Evolutionary conservation across 1,140 invertebrate genomes (phyloP).

Genomic region (Drosophila pseudoananassae): DNA sequence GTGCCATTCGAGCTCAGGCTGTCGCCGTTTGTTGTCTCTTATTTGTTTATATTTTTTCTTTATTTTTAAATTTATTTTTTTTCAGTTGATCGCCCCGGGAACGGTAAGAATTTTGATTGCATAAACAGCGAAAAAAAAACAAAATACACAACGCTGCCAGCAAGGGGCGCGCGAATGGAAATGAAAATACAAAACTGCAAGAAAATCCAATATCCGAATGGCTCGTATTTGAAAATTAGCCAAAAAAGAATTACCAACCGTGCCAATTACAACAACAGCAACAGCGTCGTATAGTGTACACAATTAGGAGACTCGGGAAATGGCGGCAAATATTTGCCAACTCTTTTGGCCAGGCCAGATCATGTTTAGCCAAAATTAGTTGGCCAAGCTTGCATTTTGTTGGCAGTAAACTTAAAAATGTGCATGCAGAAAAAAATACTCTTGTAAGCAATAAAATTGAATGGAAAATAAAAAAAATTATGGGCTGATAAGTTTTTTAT

Average conservation of each 20-base stretch:
- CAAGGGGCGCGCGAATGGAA: slow-evolving; percentile 63
- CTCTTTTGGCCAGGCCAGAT: slow-evolving; percentile 48
- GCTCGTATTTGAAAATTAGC: slow-evolving; percentile 66
- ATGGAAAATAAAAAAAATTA: not conserved
- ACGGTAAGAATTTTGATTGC: slow-evolving; percentile 77
- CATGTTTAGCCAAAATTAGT: slow-evolving; percentile 72
- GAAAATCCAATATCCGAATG: slow-evolving; percentile 58
- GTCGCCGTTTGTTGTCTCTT: slow-evolving; percentile 13
- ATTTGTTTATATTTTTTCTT: not conserved
- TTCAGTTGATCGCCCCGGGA: slow-evolving; percentile 28
- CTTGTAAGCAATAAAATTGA: not conserved
- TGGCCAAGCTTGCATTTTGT: slow-evolving; percentile 62
- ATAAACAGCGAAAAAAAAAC: slow-evolving; percentile 52
- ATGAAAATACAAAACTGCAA: slow-evolving; percentile 44
- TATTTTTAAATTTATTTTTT: not conserved
- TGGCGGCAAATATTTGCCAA: slow-evolving; percentile 72
- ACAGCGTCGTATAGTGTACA: slow-evolving; percentile 19
- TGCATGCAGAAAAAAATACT: not conserved
- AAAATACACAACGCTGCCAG: slow-evolving; percentile 14
- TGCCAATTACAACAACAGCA: slow-evolving; percentile 67
- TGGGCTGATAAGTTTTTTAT: not conserved
- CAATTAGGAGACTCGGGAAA: slow-evolving; percentile 69
- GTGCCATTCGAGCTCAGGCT: slow-evolving; percentile 62
- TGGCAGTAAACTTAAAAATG: slow-evolving; percentile 3
- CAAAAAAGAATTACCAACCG: slow-evolving; percentile 49